These are phyloP conservation scores for Coptotermes formosanus DNA, from an alignment of 1,140 invertebrate species.

Conservation along the genomic window DNA sequence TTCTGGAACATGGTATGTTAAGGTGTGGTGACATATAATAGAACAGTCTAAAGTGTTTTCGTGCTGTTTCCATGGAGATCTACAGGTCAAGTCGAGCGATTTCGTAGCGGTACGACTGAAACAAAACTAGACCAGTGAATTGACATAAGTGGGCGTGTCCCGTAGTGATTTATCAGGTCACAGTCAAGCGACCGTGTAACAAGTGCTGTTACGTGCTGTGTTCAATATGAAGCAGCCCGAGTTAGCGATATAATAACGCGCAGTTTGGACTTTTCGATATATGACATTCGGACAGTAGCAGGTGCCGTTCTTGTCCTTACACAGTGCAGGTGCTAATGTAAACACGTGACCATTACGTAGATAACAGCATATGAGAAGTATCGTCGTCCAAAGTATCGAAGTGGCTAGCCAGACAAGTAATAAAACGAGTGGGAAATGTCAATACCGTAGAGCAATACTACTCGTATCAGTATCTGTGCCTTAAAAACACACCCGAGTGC, in stretches of 20 bases:
- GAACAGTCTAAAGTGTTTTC: background rate
- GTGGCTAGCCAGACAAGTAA: background rate
- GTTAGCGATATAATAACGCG: background rate
- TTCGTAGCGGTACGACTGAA: background rate
- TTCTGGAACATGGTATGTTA: background rate
- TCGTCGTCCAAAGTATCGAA: background rate
- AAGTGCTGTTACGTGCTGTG: background rate
- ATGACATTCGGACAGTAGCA: background rate
- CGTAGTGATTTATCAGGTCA: background rate
- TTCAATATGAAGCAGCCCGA: background rate
- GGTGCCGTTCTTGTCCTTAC: background rate
- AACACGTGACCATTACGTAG: background rate
- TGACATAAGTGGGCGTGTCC: background rate
- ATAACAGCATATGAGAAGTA: background rate
- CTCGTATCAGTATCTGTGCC: background rate
- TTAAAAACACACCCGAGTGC: background rate
- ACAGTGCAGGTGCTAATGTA: background rate
- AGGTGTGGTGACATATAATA: background rate
- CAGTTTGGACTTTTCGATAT: background rate
- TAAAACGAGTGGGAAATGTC: background rate
- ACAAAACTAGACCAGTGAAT: background rate
- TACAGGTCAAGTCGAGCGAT: background rate
- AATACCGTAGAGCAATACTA: background rate
- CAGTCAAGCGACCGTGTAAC: background rate
- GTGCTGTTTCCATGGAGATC: background rate